These are phyloP conservation scores for Oreochromis grahami DNA, from an alignment of 2,797 vertebrate genomes.

Conservation along the genomic window DNA sequence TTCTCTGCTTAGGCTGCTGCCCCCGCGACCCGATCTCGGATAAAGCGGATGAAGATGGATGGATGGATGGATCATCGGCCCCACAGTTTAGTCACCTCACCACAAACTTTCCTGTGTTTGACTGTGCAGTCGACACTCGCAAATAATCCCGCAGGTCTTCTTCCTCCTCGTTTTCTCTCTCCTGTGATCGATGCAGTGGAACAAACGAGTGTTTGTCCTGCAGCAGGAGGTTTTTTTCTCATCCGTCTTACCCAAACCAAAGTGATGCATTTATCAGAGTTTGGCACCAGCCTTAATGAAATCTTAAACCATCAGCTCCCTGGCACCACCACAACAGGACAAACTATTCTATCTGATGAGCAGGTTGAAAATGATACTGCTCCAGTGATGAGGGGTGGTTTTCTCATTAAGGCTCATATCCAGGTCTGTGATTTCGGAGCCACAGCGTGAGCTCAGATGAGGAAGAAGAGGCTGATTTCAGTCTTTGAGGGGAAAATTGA, in stretches of 20 bases:
- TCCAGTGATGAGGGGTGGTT: not conserved
- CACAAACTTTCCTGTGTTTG: not conserved
- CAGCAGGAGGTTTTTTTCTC: not conserved
- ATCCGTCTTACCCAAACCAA: not conserved
- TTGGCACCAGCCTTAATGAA: not conserved
- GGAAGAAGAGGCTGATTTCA: not conserved
- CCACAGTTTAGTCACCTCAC: not conserved
- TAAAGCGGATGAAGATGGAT: too few relatives aligned
- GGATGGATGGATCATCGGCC: too few relatives aligned
- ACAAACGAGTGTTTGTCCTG: not conserved
- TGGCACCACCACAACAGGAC: not conserved
- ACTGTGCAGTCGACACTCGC: rapidly evolving
- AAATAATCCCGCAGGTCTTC: not conserved
- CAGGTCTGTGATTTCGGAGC: not conserved
- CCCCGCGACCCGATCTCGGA: too few relatives aligned
- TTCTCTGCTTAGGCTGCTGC: too few relatives aligned
- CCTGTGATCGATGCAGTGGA: not conserved
- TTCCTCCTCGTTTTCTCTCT: not conserved
- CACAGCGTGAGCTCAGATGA: not conserved
- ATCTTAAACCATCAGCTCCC: not conserved
- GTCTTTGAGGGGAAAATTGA: not conserved
- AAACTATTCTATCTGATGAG: not conserved
- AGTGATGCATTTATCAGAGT: not conserved
- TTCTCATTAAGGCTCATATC: not conserved
- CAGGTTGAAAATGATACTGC: not conserved